Percentiles rank a stretch among this genome's conserved stretches.
Evolutionary conservation across 2,797 vertebrate species (phyloP).

Genomic region (Anguilla anguilla): DNA sequence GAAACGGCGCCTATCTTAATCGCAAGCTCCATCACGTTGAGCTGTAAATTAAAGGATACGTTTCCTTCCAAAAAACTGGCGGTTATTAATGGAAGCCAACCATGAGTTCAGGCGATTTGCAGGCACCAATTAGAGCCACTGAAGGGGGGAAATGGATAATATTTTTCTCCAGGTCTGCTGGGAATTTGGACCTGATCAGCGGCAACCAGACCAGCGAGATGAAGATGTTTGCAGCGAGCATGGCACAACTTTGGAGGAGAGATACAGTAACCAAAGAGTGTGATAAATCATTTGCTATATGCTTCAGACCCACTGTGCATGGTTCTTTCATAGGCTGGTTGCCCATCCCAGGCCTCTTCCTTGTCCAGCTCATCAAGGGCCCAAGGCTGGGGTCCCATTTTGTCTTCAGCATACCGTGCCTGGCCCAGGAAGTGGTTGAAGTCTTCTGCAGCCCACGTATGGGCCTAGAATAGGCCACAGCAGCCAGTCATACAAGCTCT

Average conservation of each 20-base stretch:
- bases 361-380: too few relatives aligned
- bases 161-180: background rate
- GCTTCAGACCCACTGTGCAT: too few relatives aligned
- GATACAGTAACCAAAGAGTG: conserved; percentile 70
- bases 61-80: conserved; percentile 46
- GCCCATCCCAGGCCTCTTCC: too few relatives aligned
- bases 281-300: conserved; percentile 54
- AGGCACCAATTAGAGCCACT: background rate
- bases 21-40: background rate
- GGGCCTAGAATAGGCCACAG: too few relatives aligned
- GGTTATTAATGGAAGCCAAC: conserved; percentile 49
- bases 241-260: conserved; percentile 52
- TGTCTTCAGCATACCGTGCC: too few relatives aligned
- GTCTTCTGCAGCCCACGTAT: too few relatives aligned
- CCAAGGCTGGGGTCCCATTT: too few relatives aligned
- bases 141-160: background rate
- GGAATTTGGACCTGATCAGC: conserved; percentile 64
- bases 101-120: conserved; percentile 60
- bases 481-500: too few relatives aligned
- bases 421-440: too few relatives aligned
- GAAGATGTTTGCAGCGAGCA: conserved; percentile 65
- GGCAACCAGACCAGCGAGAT: conserved; percentile 61
- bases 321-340: too few relatives aligned
- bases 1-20: background rate
- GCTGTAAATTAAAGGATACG: conserved; percentile 42